A percentile compares a stretch with the other conserved stretches of the same genome.
Conservation (phyloP, 2,888 invertebrate species). For the Himalopsyche tibetana region DNA sequence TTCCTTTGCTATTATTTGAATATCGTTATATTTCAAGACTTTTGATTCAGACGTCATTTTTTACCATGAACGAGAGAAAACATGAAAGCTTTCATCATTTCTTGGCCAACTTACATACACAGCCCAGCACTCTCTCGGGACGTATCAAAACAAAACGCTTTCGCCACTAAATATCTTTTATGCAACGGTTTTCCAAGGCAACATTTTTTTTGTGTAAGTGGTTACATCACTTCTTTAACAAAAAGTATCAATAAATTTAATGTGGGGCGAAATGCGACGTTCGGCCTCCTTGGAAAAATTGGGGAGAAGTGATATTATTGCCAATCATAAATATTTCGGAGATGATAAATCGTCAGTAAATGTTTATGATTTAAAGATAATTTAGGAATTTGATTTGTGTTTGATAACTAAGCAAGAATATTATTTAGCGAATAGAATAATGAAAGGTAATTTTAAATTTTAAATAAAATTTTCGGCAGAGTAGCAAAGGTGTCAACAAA, state of each 20-base stretch:
- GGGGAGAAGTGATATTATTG: conserved; percentile 5
- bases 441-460: too few relatives aligned
- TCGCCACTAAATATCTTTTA: conserved; percentile 35
- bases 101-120: conserved; percentile 3
- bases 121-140: conserved; percentile 36
- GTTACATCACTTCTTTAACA: neutral
- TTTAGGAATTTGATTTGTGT: too few relatives aligned
- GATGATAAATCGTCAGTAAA: neutral
- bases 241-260: neutral
- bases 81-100: neutral
- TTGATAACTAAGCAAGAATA: too few relatives aligned
- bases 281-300: neutral
- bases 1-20: neutral
- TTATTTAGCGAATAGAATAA: too few relatives aligned
- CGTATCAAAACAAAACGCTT: conserved; percentile 48
- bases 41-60: neutral
- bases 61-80: neutral
- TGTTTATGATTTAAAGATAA: too few relatives aligned
- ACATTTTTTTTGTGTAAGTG: neutral
- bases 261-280: neutral
- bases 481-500: too few relatives aligned
- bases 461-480: too few relatives aligned
- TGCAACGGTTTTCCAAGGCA: neutral
- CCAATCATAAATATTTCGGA: neutral
- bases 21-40: neutral